These are phyloP conservation scores for Chesias legatella DNA, from an alignment of 2,888 invertebrate species.

Conservation along the genomic window DNA sequence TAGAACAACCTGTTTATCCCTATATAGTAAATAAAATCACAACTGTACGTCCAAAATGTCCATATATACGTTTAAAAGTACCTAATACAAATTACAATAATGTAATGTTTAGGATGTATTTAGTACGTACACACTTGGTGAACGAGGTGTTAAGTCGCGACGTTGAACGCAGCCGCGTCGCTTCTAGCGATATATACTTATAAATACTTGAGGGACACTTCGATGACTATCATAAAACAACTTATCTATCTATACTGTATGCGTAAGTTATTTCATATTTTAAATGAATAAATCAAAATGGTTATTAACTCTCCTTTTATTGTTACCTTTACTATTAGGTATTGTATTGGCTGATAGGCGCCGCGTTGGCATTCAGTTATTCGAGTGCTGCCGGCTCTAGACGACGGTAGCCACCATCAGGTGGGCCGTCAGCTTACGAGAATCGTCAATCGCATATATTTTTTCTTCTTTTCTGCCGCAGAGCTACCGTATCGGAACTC, in stretches of 20 bases:
- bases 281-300: conserved; percentile 80
- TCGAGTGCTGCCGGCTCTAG: too few species aligned
- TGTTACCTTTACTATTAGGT: not conserved
- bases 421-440: too few species aligned
- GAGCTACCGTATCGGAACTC: too few species aligned
- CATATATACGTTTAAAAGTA: conserved; percentile 77
- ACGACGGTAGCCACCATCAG: too few species aligned
- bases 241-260: conserved; percentile 80
- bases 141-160: conserved; percentile 55
- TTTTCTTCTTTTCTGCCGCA: too few species aligned
- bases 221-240: conserved; percentile 70
- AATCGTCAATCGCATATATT: too few species aligned
- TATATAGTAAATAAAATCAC: conserved; percentile 66
- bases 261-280: conserved; percentile 80
- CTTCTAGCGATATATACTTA: conserved; percentile 58
- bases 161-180: conserved; percentile 50
- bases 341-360: not conserved
- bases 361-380: too few species aligned
- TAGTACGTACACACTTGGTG: conserved; percentile 67
- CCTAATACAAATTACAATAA: conserved; percentile 79
- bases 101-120: conserved; percentile 74
- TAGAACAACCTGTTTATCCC: conserved; percentile 57
- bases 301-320: conserved; percentile 55
- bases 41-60: conserved; percentile 81
- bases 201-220: conserved; percentile 55